Percentiles rank a stretch among this genome's conserved stretches.
phyloP scores from a whole-genome alignment of 2,888 invertebrate species.

The Gastrophysa polygoni region DNA sequence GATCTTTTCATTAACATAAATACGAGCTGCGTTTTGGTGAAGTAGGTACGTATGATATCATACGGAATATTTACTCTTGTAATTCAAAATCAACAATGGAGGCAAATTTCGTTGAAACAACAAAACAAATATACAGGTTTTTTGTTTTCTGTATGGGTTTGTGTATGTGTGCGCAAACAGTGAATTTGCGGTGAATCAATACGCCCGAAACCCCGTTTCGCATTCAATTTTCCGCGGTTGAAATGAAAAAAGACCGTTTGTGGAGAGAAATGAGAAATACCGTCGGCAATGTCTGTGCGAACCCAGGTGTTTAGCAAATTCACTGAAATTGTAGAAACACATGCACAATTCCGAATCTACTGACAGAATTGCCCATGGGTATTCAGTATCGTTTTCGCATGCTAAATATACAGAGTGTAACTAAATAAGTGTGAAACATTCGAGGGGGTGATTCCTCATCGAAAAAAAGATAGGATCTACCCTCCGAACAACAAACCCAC shows the following conservation, averaged over 20 bases:
- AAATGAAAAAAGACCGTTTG: neutral
- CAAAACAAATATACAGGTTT: conserved; percentile 19
- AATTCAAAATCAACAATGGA: conserved; percentile 26
- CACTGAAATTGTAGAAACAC: neutral
- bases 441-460: too few relatives aligned
- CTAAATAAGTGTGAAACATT: too few relatives aligned
- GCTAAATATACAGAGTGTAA: too few relatives aligned
- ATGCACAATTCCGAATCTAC: too few relatives aligned
- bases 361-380: too few relatives aligned
- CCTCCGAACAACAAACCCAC: too few relatives aligned
- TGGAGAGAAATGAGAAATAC: too few relatives aligned
- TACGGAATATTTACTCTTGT: conserved; percentile 23
- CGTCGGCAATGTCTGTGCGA: neutral
- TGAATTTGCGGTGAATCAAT: conserved; percentile 15
- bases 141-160: conserved; percentile 16
- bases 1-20: too few relatives aligned
- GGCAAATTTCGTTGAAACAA: conserved; percentile 23
- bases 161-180: conserved; percentile 19
- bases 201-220: neutral
- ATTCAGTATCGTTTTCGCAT: too few relatives aligned
- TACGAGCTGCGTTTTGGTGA: conserved; percentile 1
- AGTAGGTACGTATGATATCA: conserved; percentile 4
- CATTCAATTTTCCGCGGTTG: neutral
- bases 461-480: too few relatives aligned
- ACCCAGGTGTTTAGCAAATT: neutral